These are phyloP conservation scores for Halictus quadricinctus DNA, from an alignment of 2,888 invertebrate species.

Conservation along the genomic window DNA sequence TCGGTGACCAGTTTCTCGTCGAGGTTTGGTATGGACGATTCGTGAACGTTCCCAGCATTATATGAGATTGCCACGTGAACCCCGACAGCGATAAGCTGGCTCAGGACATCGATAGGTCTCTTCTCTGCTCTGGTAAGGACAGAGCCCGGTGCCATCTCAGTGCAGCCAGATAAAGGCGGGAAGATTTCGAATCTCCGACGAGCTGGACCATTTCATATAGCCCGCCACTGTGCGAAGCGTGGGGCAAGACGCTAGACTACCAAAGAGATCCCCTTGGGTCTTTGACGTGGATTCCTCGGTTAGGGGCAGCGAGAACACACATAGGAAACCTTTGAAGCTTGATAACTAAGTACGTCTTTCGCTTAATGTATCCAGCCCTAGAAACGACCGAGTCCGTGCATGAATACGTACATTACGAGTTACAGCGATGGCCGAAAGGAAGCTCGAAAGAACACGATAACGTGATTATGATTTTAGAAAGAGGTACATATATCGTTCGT, in stretches of 20 bases:
- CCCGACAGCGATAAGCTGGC: neutral
- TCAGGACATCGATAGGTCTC: conserved; percentile 4
- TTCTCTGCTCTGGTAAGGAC: neutral
- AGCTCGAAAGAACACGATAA: neutral
- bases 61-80: neutral
- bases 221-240: neutral
- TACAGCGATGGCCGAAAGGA: conserved; percentile 4
- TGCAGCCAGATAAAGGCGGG: neutral
- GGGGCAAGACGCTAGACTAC: neutral
- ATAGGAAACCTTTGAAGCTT: neutral
- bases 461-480: neutral
- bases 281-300: conserved; percentile 12
- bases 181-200: conserved; percentile 5
- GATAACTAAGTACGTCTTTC: conserved; percentile 23
- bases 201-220: neutral
- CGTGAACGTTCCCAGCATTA: neutral
- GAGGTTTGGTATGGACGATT: neutral
- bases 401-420: neutral
- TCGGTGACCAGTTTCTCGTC: conserved; percentile 10
- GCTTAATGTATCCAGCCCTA: conserved; percentile 18
- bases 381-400: neutral
- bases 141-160: conserved; percentile 12
- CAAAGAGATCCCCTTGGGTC: conserved; percentile 6
- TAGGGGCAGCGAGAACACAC: neutral
- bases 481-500: neutral